Conservation (phyloP, 2,113 vertebrate genomes). For the Monarcha castaneiventris region DNA sequence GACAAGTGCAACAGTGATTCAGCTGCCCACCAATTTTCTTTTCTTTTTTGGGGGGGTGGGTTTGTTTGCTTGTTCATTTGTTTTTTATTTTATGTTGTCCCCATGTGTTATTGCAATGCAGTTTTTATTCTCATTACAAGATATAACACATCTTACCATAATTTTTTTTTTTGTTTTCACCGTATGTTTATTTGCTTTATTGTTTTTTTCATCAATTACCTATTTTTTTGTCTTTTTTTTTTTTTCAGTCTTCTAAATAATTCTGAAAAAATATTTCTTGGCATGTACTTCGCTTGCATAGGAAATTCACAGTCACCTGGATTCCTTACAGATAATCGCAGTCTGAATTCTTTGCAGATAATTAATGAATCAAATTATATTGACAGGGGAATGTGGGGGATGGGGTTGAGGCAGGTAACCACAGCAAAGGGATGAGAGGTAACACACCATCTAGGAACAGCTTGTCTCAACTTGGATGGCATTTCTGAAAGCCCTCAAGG, state of each 20-base stretch:
- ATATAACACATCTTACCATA: background rate
- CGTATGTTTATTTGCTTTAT: background rate
- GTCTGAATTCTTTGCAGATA: background rate
- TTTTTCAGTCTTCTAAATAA: background rate
- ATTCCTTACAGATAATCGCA: background rate
- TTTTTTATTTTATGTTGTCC: background rate
- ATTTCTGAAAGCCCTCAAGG: background rate
- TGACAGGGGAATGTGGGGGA: too few relatives aligned
- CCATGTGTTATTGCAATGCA: background rate
- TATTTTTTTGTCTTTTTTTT: background rate
- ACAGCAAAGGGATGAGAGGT: background rate
- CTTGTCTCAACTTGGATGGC: background rate
- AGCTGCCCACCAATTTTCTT: background rate
- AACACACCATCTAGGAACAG: background rate
- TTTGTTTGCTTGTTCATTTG: background rate
- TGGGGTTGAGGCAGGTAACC: background rate
- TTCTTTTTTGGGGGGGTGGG: too few relatives aligned
- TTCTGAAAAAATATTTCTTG: background rate
- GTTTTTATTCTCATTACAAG: background rate
- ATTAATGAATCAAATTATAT: background rate
- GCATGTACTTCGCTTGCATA: background rate
- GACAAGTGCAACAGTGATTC: background rate
- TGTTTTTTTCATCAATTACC: background rate
- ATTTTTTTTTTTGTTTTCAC: background rate
- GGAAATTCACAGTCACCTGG: background rate